Evolutionary conservation across 1,140 invertebrate species (phyloP), one percentile per base, ranked within the genome.

Genomic region (Wasmannia auropunctata): DNA sequence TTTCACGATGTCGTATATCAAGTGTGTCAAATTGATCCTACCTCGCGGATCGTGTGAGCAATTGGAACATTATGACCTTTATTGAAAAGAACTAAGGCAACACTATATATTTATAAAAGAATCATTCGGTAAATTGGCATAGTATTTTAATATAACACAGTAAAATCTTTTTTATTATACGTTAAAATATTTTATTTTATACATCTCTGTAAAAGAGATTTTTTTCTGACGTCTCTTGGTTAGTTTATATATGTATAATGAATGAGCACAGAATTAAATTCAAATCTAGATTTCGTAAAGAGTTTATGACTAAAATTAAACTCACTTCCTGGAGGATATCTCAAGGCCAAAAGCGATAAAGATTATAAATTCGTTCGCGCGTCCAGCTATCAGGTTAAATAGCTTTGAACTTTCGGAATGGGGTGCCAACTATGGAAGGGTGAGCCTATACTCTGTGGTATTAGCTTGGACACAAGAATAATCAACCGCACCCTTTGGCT

Each of bases 401-500:
- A 83, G 60, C 75, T 87, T 63, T 86, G 87, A 88, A 76, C 80
- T 88, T 87, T 86, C 25, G 74, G 67, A 76, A 84, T 81, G 63
- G 54, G 74, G 65, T 83, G 84, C 56, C 56, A 75, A 62, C 60
- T 62, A 25, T 46, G 74, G 43, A 84, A 83, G 88, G 62, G 83
- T 74, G 77, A 86, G 58, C 76, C 40, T 60, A 46, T 86, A 56
- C 72, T 89, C 58, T 40, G 10, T n/a, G 22, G n/a, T 79, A 62
- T 86, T 58, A 67, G 51, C 72, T 3, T 51, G 31, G 79, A 83
- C 79, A 72, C 14, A 58, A 31, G 40, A 84, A 77, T 91, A 90
- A 88, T 91, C 90, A 83, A 90, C 90, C 90, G 87, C 91, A 88
- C 91, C 91, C 88, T 86, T 69, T 43, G 31, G 58, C 70, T 56